Evolutionary conservation across 2,113 vertebrate species (phyloP), one percentile per base, ranked within the genome.

Genomic region (Forbesichthys agassizii): DNA sequence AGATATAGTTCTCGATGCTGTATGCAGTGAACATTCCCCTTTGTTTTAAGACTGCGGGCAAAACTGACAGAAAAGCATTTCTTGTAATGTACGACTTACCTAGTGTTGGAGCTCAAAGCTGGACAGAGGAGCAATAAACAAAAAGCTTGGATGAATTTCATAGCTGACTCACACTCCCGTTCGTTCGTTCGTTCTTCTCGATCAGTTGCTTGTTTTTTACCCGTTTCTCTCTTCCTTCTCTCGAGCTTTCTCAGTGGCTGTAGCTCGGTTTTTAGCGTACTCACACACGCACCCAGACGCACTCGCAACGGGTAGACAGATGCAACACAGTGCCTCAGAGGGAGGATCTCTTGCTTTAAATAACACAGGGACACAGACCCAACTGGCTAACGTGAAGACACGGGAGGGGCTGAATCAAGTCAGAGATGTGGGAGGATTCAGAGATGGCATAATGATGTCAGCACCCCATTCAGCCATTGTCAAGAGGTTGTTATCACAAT

Each of bases 121-220:
- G 93, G 92, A 77, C 88, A 91, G 75, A 94, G 86, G 68, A 94
- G 91, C 80, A 94, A 84, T 77, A 93, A 79, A 87, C 88, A 92
- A 80, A 92, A 75, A 79, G 91, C 92, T 69, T 86, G 88, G 87
- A 92, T 84, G 90, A 89, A 91, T 92, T 93, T 93, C 93, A 94
- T 94, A 82, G 88, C 91, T 92, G 90, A 91, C 87, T 88, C 83
- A 73, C 86, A 84, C 84, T 86, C 88, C 81, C 66, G 76, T 73
- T 84, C 80, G 66, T 85, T 75, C 69, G 83, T 68, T 79, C 86
- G 13, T 18, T 84, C 71, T 78, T 84, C 88, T 68, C 58, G 81
- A 83, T 85, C 84, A 82, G 82, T 79, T 79, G 83, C 82, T 79
- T 79, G 82, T 79, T 76, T 84, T 85, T 78, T 74, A 82, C 69